phyloP scores from a whole-genome alignment of 2,797 vertebrate species.

The Eospalax fontanierii region DNA sequence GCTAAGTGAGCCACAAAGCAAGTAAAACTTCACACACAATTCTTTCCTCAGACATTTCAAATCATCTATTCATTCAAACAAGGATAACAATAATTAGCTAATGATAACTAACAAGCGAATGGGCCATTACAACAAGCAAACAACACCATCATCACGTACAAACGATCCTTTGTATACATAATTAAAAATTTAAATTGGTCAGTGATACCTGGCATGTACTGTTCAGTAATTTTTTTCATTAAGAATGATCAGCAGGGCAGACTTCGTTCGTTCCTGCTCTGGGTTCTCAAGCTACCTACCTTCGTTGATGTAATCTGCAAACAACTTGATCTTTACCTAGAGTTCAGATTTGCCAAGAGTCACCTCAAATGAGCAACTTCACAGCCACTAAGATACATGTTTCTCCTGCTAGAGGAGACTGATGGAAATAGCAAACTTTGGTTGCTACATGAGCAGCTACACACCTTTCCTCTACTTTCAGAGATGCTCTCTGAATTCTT shows the following conservation, averaged over 20 bases:
- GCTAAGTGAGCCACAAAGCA: not conserved
- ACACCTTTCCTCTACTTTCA: not conserved
- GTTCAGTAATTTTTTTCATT: conserved; percentile 14
- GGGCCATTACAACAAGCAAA: not conserved
- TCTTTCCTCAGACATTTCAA: conserved; percentile 2
- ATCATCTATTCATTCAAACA: not conserved
- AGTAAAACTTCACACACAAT: conserved; percentile 25
- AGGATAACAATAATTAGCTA: not conserved
- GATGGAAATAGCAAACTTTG: not conserved
- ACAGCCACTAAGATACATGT: not conserved
- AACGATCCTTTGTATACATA: conserved; percentile 39
- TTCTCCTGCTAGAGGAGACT: not conserved
- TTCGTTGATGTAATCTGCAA: not conserved
- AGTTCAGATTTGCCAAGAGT: not conserved
- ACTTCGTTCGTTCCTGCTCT: not conserved
- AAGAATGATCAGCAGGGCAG: not conserved
- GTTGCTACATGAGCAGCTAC: not conserved
- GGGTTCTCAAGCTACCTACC: not conserved
- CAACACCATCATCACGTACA: not conserved
- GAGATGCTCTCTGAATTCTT: not conserved
- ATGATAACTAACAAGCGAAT: conserved; percentile 36
- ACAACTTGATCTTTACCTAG: not conserved
- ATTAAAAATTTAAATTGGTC: too few species aligned
- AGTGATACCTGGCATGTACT: not conserved
- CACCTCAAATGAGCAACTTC: not conserved